These are phyloP conservation scores for Dryobates pubescens DNA, from an alignment of 2,797 vertebrate species.

Conservation along the genomic window DNA sequence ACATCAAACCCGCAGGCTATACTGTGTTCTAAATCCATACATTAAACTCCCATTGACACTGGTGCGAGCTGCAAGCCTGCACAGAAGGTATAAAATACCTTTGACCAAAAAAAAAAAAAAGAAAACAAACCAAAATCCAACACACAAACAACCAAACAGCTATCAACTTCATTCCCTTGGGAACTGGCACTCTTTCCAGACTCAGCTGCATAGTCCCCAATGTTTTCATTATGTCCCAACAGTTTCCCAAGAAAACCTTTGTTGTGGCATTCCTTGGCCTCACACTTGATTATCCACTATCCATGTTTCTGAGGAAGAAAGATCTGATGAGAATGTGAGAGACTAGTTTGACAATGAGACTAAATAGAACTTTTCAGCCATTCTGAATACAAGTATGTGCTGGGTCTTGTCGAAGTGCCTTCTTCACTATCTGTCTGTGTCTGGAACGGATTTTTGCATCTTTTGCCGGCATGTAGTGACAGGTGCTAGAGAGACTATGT, in stretches of 20 bases:
- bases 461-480: too few species aligned
- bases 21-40: slow-evolving; percentile 27
- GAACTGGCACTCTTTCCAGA: not conserved
- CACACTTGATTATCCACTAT: not conserved
- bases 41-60: slow-evolving; percentile 22
- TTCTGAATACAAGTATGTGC: not conserved
- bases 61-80: not conserved
- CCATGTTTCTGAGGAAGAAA: not conserved
- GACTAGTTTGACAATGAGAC: not conserved
- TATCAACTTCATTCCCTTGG: not conserved
- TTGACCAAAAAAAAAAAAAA: not conserved
- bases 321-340: not conserved
- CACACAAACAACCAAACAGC: too few species aligned
- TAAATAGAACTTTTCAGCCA: not conserved
- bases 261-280: not conserved
- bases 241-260: not conserved
- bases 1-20: not conserved
- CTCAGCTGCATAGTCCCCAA: not conserved
- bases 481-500: too few species aligned
- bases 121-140: not conserved
- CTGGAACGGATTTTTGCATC: too few species aligned
- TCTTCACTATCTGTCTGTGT: too few species aligned
- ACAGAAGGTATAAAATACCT: not conserved
- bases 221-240: not conserved
- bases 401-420: too few species aligned